Conservation (phyloP, 2,797 vertebrate species). For the Eremophila alpestris region DNA sequence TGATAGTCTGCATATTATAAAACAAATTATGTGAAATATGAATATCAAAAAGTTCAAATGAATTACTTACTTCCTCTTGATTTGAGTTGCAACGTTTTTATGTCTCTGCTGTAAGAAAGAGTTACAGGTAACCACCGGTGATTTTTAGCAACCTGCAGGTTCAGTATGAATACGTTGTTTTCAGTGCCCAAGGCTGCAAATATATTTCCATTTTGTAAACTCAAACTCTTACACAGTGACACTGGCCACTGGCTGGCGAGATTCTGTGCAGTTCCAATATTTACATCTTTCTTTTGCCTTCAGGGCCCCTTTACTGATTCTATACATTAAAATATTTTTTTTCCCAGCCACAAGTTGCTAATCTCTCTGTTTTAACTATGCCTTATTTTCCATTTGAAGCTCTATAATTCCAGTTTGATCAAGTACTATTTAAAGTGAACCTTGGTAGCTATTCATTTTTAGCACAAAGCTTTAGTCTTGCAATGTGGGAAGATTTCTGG, state of each 20-base stretch:
- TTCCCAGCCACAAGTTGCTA: not conserved
- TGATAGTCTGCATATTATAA: conserved; percentile 58
- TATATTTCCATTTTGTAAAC: not conserved
- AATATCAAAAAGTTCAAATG: conserved; percentile 28
- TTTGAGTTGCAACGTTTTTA: conserved; percentile 5
- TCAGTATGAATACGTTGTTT: not conserved
- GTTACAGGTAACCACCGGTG: not conserved
- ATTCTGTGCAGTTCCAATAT: not conserved
- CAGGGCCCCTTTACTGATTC: not conserved
- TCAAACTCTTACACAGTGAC: not conserved
- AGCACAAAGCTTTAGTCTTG: not conserved
- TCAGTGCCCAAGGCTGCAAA: not conserved
- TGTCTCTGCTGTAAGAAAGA: not conserved
- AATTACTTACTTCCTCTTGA: conserved; percentile 25
- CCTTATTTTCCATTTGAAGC: not conserved
- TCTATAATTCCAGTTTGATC: conserved; percentile 18
- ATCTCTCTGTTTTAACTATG: not conserved
- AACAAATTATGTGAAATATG: conserved; percentile 57
- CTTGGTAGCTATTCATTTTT: conserved; percentile 18
- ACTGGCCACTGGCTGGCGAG: not conserved
- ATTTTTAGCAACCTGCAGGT: not conserved
- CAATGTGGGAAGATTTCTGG: not conserved
- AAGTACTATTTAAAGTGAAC: conserved; percentile 28
- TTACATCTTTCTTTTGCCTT: not conserved
- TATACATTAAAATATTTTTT: not conserved